Conservation (phyloP, 2,797 vertebrate species). For the Crenichthys baileyi region DNA sequence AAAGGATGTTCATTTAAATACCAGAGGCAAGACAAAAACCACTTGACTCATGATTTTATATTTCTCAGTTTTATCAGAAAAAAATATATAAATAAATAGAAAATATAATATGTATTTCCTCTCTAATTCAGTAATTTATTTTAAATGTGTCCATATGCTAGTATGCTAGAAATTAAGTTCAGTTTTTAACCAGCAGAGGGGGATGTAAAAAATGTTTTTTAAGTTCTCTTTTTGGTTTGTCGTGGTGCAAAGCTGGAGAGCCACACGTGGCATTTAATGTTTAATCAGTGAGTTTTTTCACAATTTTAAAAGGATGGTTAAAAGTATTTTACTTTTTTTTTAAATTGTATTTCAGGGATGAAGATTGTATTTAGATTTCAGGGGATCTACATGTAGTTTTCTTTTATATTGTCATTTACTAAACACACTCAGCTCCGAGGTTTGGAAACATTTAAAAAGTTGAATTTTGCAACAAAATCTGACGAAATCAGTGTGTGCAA, state of each 20-base stretch:
- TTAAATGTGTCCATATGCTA: not conserved
- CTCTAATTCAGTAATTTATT: not conserved
- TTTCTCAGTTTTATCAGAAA: not conserved
- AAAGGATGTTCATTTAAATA: not conserved
- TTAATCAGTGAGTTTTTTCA: not conserved
- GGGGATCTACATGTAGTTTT: not conserved
- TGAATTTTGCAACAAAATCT: not conserved
- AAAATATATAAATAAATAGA: too few relatives aligned
- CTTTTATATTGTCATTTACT: not conserved
- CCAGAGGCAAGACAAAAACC: not conserved
- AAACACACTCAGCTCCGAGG: not conserved
- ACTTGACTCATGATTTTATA: slow-evolving; percentile 3
- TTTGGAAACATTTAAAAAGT: not conserved
- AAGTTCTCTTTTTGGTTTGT: too few relatives aligned
- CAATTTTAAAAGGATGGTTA: not conserved
- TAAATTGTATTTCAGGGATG: not conserved
- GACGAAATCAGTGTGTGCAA: not conserved
- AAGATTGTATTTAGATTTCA: not conserved
- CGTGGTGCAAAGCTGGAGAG: not conserved
- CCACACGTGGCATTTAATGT: not conserved
- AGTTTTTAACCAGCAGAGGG: slow-evolving; percentile 5
- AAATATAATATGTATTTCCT: too few relatives aligned
- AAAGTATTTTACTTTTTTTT: not conserved
- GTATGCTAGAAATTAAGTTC: not conserved
- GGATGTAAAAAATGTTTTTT: not conserved